phyloP scores from a whole-genome alignment of 2,888 invertebrate species.

The Spodoptera picta region DNA sequence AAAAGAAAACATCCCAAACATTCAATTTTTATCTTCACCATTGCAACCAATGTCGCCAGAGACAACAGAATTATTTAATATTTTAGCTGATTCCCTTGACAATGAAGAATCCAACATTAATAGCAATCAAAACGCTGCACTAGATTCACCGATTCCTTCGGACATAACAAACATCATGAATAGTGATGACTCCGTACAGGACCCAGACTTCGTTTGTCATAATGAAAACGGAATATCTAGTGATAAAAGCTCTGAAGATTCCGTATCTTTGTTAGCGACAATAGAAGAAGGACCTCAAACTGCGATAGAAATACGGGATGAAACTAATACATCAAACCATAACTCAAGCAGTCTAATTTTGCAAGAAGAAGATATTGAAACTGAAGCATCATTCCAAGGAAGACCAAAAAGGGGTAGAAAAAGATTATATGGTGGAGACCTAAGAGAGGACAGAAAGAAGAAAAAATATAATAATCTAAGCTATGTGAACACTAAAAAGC shows the following conservation, averaged over 20 bases:
- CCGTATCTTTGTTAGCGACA: constrained; percentile 13
- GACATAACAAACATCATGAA: constrained; percentile 20
- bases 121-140: constrained; percentile 22
- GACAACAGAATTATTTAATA: constrained; percentile 21
- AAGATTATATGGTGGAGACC: constrained; percentile 20
- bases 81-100: constrained; percentile 13
- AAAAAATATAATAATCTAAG: constrained; percentile 21
- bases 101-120: constrained; percentile 18
- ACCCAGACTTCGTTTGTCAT: constrained; percentile 16
- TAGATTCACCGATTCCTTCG: constrained; percentile 12
- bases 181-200: constrained; percentile 16
- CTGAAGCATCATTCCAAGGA: constrained; percentile 5
- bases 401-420: constrained; percentile 20
- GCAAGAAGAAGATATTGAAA: constrained; percentile 18
- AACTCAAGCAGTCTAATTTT: constrained; percentile 8
- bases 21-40: constrained; percentile 11
- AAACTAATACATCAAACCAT: constrained; percentile 19
- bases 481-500: constrained; percentile 21
- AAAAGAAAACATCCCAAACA: constrained; percentile 14
- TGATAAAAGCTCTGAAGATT: constrained; percentile 14
- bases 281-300: constrained; percentile 16
- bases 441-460: constrained; percentile 22
- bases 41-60: constrained; percentile 15
- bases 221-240: constrained; percentile 13
- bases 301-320: constrained; percentile 17